Conservation (phyloP, 2,888 invertebrate genomes). For the Lasioglossum vierecki region DNA sequence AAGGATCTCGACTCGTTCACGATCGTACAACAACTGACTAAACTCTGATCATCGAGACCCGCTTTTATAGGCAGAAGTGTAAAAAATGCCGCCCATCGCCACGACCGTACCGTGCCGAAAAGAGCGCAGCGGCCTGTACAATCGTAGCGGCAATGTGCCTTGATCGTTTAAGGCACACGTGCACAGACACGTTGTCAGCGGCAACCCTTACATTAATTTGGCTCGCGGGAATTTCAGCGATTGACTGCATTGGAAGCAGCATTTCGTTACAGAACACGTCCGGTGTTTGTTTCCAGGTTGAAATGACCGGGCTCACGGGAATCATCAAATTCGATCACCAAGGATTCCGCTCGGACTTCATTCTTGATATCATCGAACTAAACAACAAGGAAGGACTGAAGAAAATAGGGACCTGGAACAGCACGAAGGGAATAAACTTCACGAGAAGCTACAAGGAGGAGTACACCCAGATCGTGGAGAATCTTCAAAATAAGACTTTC, state of each 20-base stretch:
- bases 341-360: conserved; percentile 96
- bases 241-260: not conserved
- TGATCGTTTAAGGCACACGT: too few relatives aligned
- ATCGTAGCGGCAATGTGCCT: too few relatives aligned
- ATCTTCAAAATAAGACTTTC: conserved; percentile 95
- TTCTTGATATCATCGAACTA: conserved; percentile 95
- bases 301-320: conserved; percentile 96
- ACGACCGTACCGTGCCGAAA: too few relatives aligned
- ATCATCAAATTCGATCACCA: conserved; percentile 97
- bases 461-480: conserved; percentile 94
- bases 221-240: not conserved
- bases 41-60: too few relatives aligned
- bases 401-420: conserved; percentile 95
- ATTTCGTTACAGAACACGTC: not conserved
- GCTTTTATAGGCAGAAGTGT: too few relatives aligned
- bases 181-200: too few relatives aligned
- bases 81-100: too few relatives aligned
- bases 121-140: too few relatives aligned
- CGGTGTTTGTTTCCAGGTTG: conserved; percentile 87
- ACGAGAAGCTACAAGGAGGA: conserved; percentile 94
- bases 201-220: too few relatives aligned
- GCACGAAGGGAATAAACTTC: conserved; percentile 94
- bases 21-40: too few relatives aligned
- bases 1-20: too few relatives aligned
- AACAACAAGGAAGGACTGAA: conserved; percentile 91